These are phyloP conservation scores for Pachypeltis micranthus DNA, from an alignment of 1,140 invertebrate genomes.

Conservation along the genomic window DNA sequence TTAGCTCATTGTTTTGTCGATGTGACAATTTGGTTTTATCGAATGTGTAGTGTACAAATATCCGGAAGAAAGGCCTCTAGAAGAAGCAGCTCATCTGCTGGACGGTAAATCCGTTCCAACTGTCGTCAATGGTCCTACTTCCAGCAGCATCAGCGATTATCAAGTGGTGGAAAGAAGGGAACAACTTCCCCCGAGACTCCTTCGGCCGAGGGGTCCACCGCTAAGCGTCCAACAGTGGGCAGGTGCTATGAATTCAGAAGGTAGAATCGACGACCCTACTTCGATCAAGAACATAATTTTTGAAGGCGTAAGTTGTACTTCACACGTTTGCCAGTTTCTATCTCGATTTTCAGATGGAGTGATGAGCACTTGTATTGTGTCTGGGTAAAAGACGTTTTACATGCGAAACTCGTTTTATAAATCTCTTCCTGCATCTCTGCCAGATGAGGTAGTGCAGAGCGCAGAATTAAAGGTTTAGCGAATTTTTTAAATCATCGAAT, in stretches of 20 bases:
- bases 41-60: not conserved
- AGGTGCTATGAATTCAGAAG: slow-evolving; percentile 59
- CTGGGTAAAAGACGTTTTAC: too few relatives aligned
- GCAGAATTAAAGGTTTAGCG: too few relatives aligned
- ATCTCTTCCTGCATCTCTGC: too few relatives aligned
- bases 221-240: slow-evolving; percentile 69
- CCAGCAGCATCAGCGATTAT: not conserved
- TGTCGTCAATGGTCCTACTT: not conserved
- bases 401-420: too few relatives aligned
- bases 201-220: slow-evolving; percentile 43
- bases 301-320: slow-evolving; percentile 75
- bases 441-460: too few relatives aligned
- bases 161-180: not conserved
- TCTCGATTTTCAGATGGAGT: too few relatives aligned
- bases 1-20: slow-evolving; percentile 1
- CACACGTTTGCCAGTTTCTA: too few relatives aligned
- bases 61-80: not conserved
- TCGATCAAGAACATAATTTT: slow-evolving; percentile 72
- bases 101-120: not conserved
- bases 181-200: slow-evolving; percentile 41
- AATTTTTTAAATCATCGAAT: too few relatives aligned
- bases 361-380: too few relatives aligned
- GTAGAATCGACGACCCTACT: slow-evolving; percentile 55
- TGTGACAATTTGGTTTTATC: not conserved
- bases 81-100: not conserved